A percentile compares a stretch with the other conserved stretches of the same genome.
Evolutionary conservation across 2,888 invertebrate genomes (phyloP).

Genomic region (Drymonia ruficornis): DNA sequence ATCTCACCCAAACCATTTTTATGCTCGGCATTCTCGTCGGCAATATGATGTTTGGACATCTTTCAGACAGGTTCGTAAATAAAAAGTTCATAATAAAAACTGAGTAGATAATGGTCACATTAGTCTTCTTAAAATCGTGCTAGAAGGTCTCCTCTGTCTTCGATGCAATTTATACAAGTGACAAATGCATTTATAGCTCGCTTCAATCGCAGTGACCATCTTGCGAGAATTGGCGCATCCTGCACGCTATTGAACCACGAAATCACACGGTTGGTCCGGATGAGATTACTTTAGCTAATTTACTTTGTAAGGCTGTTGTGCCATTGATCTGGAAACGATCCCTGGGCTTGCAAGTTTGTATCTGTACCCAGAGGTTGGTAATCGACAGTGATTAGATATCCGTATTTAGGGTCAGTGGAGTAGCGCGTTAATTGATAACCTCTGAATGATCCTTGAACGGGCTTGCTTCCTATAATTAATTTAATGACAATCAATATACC

Average conservation of each 20-base stretch:
- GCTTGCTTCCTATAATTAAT: conserved; percentile 11
- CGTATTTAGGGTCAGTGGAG: background rate
- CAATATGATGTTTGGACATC: conserved; percentile 89
- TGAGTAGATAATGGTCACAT: too few species aligned
- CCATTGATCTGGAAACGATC: conserved; percentile 29
- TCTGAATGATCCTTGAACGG: conserved; percentile 20
- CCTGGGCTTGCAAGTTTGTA: background rate
- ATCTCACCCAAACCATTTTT: conserved; percentile 90
- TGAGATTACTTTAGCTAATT: conserved; percentile 59
- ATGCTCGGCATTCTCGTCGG: conserved; percentile 92
- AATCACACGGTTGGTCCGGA: conserved; percentile 51
- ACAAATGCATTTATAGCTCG: background rate
- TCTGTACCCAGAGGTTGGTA: background rate
- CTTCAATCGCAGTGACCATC: conserved; percentile 19
- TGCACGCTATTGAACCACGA: conserved; percentile 41
- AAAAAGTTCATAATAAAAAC: too few species aligned
- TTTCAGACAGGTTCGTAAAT: conserved; percentile 88
- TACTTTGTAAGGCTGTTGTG: conserved; percentile 35
- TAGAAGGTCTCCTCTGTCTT: background rate
- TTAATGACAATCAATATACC: background rate
- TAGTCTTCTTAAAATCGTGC: too few species aligned
- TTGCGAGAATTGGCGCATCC: conserved; percentile 68
- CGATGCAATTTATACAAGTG: background rate
- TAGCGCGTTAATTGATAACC: conserved; percentile 28
- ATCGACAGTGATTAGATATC: background rate